Conservation (phyloP, 2,797 vertebrate genomes). For the Sebastes iracundus region DNA sequence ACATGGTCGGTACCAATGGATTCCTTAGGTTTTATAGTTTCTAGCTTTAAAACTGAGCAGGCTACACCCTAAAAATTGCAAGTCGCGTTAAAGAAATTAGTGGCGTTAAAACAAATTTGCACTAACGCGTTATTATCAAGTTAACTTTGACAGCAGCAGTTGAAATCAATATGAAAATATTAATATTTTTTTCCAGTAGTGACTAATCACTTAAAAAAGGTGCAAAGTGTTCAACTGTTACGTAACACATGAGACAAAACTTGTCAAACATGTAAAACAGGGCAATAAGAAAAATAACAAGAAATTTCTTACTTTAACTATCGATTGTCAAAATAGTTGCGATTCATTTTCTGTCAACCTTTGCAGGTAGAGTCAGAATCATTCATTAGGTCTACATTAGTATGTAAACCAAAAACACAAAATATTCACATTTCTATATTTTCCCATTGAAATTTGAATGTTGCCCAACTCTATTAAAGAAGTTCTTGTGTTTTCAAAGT, state of each 20-base stretch:
- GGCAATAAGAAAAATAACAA: too few species aligned
- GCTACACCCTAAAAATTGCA: too few species aligned
- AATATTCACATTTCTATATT: not conserved
- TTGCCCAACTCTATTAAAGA: not conserved
- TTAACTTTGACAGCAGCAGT: too few species aligned
- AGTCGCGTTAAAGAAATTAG: too few species aligned
- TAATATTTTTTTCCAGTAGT: not conserved
- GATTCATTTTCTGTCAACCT: not conserved
- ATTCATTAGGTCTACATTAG: not conserved
- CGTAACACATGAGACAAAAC: not conserved
- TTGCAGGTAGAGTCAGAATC: not conserved
- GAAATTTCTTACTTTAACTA: not conserved
- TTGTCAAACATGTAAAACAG: not conserved
- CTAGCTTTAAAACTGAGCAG: too few species aligned
- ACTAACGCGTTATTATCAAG: too few species aligned
- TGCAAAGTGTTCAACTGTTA: fast-evolving
- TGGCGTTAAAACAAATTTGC: too few species aligned
- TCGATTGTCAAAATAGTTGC: not conserved
- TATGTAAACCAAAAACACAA: not conserved
- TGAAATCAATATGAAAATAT: not conserved
- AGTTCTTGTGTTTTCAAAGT: not conserved
- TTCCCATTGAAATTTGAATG: not conserved
- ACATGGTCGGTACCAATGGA: too few species aligned
- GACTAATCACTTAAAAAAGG: too few species aligned
- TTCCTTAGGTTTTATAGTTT: too few species aligned